Percentiles rank a stretch among this genome's conserved stretches.
Conservation (phyloP, 2,888 invertebrate genomes). For the Prosopocoilus inquinatus region DNA sequence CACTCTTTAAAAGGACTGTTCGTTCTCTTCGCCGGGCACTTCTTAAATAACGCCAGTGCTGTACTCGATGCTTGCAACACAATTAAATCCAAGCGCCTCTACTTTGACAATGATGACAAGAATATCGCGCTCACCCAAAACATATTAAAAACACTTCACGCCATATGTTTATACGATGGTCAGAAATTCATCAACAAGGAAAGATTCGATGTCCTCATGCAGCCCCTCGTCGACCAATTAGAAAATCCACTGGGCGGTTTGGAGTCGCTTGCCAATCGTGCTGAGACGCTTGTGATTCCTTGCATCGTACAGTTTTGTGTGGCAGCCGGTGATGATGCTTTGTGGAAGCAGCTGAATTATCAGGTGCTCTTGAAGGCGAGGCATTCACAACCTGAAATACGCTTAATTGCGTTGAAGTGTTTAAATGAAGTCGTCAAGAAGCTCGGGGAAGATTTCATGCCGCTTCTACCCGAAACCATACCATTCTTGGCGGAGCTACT, state of each 20-base stretch:
- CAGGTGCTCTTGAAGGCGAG: constrained; percentile 86
- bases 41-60: constrained; percentile 76
- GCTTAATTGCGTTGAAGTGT: constrained; percentile 69
- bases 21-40: constrained; percentile 84
- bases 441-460: constrained; percentile 84
- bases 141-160: constrained; percentile 71
- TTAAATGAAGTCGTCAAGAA: constrained; percentile 78
- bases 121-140: constrained; percentile 65
- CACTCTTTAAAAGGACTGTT: constrained; percentile 83
- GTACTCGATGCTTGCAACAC: constrained; percentile 70
- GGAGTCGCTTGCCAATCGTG: constrained; percentile 59
- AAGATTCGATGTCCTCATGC: constrained; percentile 79
- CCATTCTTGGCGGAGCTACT: constrained; percentile 91
- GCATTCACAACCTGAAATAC: constrained; percentile 70
- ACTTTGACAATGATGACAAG: constrained; percentile 57
- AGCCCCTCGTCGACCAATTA: constrained; percentile 85
- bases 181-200: constrained; percentile 83
- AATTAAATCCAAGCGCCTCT: constrained; percentile 55
- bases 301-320: constrained; percentile 82
- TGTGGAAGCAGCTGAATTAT: constrained; percentile 89
- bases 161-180: constrained; percentile 79
- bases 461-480: constrained; percentile 87
- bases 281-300: constrained; percentile 64
- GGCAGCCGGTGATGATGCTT: constrained; percentile 78
- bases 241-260: constrained; percentile 72